Conservation (phyloP, 2,797 vertebrate species). For the Rallus crepitans region DNA sequence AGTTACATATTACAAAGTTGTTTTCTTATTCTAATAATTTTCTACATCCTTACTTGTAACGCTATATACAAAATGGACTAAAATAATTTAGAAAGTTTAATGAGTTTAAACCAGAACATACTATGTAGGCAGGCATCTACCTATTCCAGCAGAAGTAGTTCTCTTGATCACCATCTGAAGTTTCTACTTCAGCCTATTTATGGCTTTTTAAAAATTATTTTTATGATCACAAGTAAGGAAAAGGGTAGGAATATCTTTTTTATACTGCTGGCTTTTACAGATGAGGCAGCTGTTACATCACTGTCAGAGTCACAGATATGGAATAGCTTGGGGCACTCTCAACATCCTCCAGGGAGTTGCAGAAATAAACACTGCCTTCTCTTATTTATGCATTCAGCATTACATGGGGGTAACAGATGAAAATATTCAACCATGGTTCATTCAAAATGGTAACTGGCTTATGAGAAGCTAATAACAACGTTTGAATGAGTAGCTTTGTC, state of each 20-base stretch:
- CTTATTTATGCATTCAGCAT: not conserved
- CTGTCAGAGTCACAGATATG: not conserved
- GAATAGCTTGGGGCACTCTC: not conserved
- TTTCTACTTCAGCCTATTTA: not conserved
- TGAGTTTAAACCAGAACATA: not conserved
- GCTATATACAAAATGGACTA: not conserved
- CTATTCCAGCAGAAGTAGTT: not conserved
- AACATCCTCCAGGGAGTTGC: not conserved
- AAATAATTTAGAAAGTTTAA: not conserved
- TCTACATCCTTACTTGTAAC: not conserved
- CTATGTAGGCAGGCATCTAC: not conserved
- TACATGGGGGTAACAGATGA: not conserved
- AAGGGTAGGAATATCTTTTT: not conserved
- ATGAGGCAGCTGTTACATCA: not conserved
- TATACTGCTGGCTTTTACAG: not conserved
- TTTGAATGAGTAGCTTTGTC: not conserved
- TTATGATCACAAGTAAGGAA: not conserved
- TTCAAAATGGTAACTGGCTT: not conserved
- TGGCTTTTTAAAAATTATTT: not conserved
- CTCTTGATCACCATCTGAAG: not conserved
- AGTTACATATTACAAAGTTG: not conserved
- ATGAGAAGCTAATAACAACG: not conserved
- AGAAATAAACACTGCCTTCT: constrained; percentile 13
- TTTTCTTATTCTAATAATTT: not conserved
- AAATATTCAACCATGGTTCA: not conserved